These are phyloP conservation scores for Trichonephila inaurata DNA, from an alignment of 1,140 invertebrate genomes.

Conservation along the genomic window DNA sequence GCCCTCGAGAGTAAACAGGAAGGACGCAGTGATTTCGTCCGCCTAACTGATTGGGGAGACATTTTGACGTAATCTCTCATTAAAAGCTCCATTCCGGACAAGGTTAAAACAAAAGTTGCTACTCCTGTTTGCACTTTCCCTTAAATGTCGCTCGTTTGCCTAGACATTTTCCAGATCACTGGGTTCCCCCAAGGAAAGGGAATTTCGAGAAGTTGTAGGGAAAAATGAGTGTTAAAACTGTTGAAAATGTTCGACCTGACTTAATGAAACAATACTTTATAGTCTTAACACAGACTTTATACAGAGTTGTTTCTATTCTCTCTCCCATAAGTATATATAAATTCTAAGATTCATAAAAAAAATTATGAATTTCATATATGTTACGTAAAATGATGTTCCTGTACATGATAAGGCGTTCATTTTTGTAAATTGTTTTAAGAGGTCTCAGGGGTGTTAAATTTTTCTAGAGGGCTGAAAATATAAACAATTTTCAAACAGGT, in stretches of 20 bases:
- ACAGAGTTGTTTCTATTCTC: too few relatives aligned
- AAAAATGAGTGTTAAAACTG: background rate
- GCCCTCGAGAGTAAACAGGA: background rate
- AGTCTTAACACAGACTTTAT: too few relatives aligned
- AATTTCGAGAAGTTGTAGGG: constrained; percentile 5
- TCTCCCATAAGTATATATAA: too few relatives aligned
- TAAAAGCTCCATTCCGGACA: background rate
- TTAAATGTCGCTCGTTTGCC: constrained; percentile 33
- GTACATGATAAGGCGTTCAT: too few relatives aligned
- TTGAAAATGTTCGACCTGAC: background rate
- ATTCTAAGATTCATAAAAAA: too few relatives aligned
- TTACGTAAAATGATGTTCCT: too few relatives aligned
- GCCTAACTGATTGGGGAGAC: constrained; percentile 33
- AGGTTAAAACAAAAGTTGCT: constrained; percentile 6
- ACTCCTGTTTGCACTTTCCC: background rate
- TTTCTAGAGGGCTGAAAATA: too few relatives aligned
- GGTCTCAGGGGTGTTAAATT: too few relatives aligned
- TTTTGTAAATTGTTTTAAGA: too few relatives aligned
- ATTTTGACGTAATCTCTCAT: constrained; percentile 41
- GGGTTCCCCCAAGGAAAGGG: background rate
- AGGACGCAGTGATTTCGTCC: constrained; percentile 9
- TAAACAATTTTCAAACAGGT: too few relatives aligned
- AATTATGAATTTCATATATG: too few relatives aligned
- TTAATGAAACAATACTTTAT: background rate
- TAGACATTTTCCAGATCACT: background rate